Evolutionary conservation across 2,797 vertebrate genomes (phyloP).

Genomic region (Oryzias dopingdopingensis): DNA sequence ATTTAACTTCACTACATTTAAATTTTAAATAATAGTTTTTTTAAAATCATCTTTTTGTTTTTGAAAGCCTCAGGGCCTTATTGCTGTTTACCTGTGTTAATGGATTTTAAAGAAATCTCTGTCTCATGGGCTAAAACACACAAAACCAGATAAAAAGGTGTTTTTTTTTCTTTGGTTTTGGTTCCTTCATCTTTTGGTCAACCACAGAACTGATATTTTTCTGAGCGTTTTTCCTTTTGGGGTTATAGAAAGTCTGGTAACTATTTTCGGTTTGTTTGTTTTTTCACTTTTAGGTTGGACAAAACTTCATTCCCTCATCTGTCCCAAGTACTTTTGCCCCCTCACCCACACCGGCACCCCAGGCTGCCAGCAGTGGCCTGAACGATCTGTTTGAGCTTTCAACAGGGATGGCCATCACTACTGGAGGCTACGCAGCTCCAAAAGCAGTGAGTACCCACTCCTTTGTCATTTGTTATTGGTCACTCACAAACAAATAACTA

Average conservation of each 20-base stretch:
- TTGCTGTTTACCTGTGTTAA: too few species aligned
- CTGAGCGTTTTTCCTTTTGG: constrained; percentile 5
- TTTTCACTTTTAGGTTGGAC: constrained; percentile 83
- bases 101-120: neutral
- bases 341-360: constrained; percentile 93
- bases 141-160: neutral
- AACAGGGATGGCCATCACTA: constrained; percentile 90
- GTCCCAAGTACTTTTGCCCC: constrained; percentile 96
- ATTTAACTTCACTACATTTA: too few species aligned
- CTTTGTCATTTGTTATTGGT: too few species aligned
- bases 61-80: too few species aligned
- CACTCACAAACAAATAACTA: too few species aligned
- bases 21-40: too few species aligned
- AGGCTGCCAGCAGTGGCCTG: constrained; percentile 89
- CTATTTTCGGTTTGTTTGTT: constrained; percentile 20
- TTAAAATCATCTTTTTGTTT: too few species aligned
- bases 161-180: constrained; percentile 3
- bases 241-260: constrained; percentile 9
- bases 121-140: constrained; percentile 29
- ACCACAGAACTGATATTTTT: constrained; percentile 3
- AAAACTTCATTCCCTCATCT: constrained; percentile 94
- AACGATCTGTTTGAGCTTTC: constrained; percentile 97
- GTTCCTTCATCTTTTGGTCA: neutral
- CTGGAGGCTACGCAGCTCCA: constrained; percentile 84
- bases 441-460: constrained; percentile 85